phyloP scores from a whole-genome alignment of 2,113 vertebrate genomes.

The Pao palembangensis region DNA sequence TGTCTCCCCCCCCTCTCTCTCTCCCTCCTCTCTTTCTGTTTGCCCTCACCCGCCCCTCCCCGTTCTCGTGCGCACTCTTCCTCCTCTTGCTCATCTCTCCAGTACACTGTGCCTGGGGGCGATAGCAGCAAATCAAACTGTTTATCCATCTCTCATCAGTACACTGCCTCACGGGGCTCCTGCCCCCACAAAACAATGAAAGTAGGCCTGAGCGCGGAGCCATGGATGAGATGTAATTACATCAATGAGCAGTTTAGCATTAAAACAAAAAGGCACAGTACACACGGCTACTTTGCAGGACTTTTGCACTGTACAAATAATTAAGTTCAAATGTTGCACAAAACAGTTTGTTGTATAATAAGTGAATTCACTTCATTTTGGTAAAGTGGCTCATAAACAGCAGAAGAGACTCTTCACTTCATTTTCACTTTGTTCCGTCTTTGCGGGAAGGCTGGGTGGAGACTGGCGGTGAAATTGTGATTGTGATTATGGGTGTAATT shows the following conservation, averaged over 20 bases:
- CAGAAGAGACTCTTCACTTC: conserved; percentile 85
- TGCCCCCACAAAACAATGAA: conserved; percentile 76
- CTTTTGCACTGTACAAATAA: conserved; percentile 23
- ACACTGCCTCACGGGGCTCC: conserved; percentile 63
- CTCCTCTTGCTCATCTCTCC: conserved; percentile 66
- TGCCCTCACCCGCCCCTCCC: conserved; percentile 56
- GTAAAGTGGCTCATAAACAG: conserved; percentile 84
- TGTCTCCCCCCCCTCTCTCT: conserved; percentile 21
- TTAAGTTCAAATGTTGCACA: conserved; percentile 1
- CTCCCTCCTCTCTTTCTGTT: conserved; percentile 50
- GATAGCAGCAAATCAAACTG: conserved; percentile 79
- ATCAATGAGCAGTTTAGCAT: conserved; percentile 63
- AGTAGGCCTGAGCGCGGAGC: conserved; percentile 61
- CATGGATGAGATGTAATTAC: conserved; percentile 72
- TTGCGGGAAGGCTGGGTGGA: conserved; percentile 78
- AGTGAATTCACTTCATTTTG: conserved; percentile 67
- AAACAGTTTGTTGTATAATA: no score
- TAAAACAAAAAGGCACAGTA: conserved; percentile 22
- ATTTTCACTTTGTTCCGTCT: conserved; percentile 87
- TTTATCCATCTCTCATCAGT: conserved; percentile 78
- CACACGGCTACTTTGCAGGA: conserved; percentile 22
- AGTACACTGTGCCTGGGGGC: conserved; percentile 69
- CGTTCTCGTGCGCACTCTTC: conserved; percentile 54
- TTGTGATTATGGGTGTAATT: conserved; percentile 93
- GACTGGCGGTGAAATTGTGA: conserved; percentile 86